phyloP scores from a whole-genome alignment of 2,113 vertebrate species.

The Marcusenius ussheri region DNA sequence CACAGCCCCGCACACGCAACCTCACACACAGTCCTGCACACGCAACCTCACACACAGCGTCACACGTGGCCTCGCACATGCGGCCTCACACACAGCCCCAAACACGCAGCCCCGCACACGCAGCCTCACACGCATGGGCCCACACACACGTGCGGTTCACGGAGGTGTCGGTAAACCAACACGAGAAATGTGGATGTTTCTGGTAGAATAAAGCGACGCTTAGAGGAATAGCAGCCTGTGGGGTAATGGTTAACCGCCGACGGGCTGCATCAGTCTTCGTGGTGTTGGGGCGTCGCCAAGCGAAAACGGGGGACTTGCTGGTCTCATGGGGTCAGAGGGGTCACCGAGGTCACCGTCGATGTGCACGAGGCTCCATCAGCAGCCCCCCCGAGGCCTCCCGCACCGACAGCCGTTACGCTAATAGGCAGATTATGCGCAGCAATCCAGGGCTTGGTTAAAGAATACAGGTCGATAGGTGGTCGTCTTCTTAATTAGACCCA shows the following conservation, averaged over 20 bases:
- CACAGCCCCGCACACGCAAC: no score
- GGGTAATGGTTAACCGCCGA: background rate
- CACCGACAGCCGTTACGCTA: background rate
- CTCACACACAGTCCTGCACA: background rate
- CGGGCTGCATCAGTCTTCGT: background rate
- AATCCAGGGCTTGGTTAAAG: background rate
- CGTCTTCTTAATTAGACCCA: background rate
- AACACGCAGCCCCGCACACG: background rate
- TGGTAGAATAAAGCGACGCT: background rate
- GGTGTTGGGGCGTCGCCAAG: background rate
- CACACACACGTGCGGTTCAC: background rate
- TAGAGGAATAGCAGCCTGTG: no score
- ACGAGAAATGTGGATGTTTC: background rate
- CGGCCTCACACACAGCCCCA: no score
- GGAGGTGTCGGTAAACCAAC: background rate
- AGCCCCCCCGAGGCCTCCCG: background rate
- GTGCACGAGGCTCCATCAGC: background rate
- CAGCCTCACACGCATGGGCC: background rate
- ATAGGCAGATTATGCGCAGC: background rate
- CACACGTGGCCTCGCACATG: background rate
- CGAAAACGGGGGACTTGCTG: background rate
- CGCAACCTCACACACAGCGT: background rate
- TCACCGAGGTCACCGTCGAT: background rate
- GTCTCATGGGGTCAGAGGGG: background rate
- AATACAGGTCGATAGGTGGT: background rate